Conservation (phyloP, 2,888 invertebrate species). For the Lasioglossum calceatum region DNA sequence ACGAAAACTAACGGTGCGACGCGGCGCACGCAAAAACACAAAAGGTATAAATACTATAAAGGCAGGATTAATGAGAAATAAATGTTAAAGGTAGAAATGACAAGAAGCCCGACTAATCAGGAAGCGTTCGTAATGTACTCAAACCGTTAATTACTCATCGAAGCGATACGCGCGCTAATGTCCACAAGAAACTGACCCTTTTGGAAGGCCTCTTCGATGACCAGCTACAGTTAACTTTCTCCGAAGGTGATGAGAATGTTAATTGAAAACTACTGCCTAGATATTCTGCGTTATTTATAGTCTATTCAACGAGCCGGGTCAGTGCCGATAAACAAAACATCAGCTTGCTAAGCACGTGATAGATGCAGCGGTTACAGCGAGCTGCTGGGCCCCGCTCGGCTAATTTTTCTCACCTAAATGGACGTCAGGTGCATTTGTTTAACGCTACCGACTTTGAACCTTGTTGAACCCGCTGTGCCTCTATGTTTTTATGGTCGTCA, state of each 20-base stretch:
- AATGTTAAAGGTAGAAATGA: conserved; percentile 11
- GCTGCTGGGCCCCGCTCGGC: background rate
- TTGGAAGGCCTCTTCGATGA: background rate
- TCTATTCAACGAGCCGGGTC: conserved; percentile 9
- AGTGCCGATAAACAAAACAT: conserved; percentile 9
- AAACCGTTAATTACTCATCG: conserved; percentile 8
- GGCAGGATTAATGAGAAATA: conserved; percentile 9
- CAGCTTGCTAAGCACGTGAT: background rate
- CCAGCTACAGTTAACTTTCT: conserved; percentile 1
- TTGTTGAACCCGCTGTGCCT: background rate
- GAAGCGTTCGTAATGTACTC: conserved; percentile 7
- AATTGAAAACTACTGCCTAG: conserved; percentile 6
- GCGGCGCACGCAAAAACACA: background rate
- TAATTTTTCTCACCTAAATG: background rate
- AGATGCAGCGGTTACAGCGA: background rate
- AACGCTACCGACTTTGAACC: background rate
- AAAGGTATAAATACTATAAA: background rate
- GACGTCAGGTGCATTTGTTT: conserved; percentile 6
- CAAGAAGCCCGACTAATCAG: conserved; percentile 15
- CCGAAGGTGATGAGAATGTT: conserved; percentile 11
- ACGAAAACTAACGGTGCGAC: background rate
- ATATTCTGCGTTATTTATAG: conserved; percentile 8
- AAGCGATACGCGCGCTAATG: background rate
- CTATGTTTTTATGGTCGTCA: background rate
- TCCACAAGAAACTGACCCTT: conserved; percentile 6